These are phyloP conservation scores for Petrocephalus zakoni DNA, from an alignment of 2,113 vertebrate species.

Conservation along the genomic window DNA sequence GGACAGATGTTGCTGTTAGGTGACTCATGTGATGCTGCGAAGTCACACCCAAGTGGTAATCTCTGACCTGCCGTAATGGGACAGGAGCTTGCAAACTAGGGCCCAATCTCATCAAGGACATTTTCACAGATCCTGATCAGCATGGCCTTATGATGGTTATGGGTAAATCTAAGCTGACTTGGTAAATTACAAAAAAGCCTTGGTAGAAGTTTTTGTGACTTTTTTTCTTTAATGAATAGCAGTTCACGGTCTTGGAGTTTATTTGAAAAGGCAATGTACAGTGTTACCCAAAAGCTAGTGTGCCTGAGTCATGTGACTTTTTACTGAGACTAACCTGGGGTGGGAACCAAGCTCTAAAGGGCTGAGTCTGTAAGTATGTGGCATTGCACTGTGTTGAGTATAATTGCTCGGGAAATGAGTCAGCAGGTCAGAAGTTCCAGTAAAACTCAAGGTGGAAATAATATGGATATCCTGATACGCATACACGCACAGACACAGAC, in stretches of 20 bases:
- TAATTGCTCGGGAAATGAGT: conserved; percentile 5
- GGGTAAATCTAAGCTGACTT: conserved; percentile 6
- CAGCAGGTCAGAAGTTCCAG: conserved; percentile 1
- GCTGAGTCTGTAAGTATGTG: conserved; percentile 11
- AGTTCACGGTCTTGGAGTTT: not conserved
- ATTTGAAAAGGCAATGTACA: not conserved
- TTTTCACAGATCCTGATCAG: conserved; percentile 27
- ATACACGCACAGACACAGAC: not conserved
- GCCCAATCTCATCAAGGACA: conserved; percentile 28
- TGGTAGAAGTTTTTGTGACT: not conserved
- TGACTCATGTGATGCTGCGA: not conserved
- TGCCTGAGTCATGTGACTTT: not conserved
- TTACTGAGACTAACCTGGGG: not conserved
- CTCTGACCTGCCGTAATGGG: not conserved
- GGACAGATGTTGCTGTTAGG: not conserved
- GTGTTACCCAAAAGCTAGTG: not conserved
- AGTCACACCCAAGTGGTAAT: not conserved
- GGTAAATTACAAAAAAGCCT: conserved; percentile 14
- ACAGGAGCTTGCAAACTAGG: not conserved
- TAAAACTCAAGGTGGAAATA: not conserved
- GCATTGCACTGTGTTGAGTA: not conserved
- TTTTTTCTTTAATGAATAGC: not conserved
- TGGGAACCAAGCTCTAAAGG: not conserved
- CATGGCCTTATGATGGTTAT: conserved; percentile 14
- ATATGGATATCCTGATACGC: not conserved